phyloP scores from a whole-genome alignment of 1,140 invertebrate species.

The Rhagoletis pomonella region DNA sequence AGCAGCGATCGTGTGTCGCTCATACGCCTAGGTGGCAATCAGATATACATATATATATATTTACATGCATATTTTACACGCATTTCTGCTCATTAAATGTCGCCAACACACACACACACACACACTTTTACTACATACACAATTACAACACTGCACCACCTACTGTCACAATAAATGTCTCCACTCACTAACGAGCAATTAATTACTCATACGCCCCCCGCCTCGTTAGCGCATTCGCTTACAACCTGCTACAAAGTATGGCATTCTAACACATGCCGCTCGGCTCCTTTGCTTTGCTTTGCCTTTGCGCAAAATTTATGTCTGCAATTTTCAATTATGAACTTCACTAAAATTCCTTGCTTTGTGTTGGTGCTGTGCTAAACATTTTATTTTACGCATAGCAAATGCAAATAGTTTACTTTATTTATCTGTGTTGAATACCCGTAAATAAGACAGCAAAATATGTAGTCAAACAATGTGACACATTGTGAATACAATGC shows the following conservation, averaged over 20 bases:
- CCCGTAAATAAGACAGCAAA: background rate
- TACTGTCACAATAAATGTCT: background rate
- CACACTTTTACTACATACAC: no score
- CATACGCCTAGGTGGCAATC: background rate
- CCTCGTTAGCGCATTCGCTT: background rate
- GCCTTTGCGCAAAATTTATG: background rate
- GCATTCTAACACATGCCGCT: constrained; percentile 16
- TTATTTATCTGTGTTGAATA: background rate
- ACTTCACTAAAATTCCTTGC: background rate
- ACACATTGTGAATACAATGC: background rate
- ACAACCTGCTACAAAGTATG: background rate
- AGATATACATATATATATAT: background rate
- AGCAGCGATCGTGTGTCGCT: background rate
- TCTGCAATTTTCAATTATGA: constrained; percentile 1
- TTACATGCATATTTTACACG: background rate
- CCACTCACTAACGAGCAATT: background rate
- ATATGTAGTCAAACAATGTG: background rate
- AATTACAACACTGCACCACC: no score
- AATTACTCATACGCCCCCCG: background rate
- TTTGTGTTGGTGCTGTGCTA: background rate
- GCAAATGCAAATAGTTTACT: background rate
- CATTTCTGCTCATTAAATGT: background rate
- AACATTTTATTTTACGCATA: background rate
- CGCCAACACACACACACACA: background rate
- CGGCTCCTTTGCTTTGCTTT: background rate